phyloP scores from a whole-genome alignment of 2,888 invertebrate species.

The Busseola fusca region DNA sequence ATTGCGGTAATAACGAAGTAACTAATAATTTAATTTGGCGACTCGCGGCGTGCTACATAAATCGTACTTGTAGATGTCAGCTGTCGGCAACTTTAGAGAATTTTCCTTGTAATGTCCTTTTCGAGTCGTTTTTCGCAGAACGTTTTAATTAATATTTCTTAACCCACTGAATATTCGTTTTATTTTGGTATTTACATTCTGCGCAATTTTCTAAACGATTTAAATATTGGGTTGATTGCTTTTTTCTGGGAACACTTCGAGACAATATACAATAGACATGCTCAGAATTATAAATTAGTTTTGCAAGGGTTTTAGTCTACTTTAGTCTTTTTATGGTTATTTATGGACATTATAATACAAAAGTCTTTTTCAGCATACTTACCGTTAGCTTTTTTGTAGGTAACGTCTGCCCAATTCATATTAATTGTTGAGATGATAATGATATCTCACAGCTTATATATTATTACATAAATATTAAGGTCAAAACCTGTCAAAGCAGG shows the following conservation, averaged over 20 bases:
- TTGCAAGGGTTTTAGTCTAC: neutral
- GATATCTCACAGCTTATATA: neutral
- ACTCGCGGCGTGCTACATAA: slow-evolving; percentile 81
- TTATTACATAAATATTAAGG: neutral
- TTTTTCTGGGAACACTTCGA: slow-evolving; percentile 42
- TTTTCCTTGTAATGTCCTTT: slow-evolving; percentile 87
- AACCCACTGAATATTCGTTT: slow-evolving; percentile 67
- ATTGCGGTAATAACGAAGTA: slow-evolving; percentile 85
- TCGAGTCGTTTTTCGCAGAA: slow-evolving; percentile 83
- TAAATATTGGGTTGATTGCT: slow-evolving; percentile 52
- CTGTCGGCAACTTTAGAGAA: slow-evolving; percentile 85
- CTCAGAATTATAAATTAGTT: slow-evolving; percentile 34
- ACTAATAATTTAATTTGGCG: slow-evolving; percentile 86
- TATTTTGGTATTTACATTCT: slow-evolving; percentile 64
- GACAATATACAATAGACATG: slow-evolving; percentile 18
- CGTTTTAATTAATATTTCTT: slow-evolving; percentile 87
- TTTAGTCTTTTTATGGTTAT: neutral
- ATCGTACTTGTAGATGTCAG: slow-evolving; percentile 87
- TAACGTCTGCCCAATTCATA: neutral
- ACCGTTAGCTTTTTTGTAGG: neutral
- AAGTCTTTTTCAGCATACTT: neutral
- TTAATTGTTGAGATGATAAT: slow-evolving; percentile 5
- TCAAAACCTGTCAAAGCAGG: neutral
- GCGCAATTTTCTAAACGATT: slow-evolving; percentile 47
- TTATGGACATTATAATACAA: neutral